Evolutionary conservation across 2,888 invertebrate genomes (phyloP), one percentile per base, ranked within the genome.

Genomic region (Acleris sparsana): DNA sequence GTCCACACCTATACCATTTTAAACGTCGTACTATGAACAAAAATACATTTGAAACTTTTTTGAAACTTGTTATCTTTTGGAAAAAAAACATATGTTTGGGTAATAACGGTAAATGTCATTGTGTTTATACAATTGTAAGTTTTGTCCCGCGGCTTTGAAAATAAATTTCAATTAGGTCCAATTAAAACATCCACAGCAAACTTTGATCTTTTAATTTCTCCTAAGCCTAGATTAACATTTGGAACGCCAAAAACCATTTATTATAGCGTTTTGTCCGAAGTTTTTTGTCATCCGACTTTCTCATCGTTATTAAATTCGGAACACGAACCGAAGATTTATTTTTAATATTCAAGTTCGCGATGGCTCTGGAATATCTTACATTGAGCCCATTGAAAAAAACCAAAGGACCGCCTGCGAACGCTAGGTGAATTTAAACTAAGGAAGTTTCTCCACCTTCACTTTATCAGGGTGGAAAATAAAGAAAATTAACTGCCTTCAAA

Each of bases 291-390:
- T 60, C 25, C 13, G 44, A 20, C 33, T 20, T 43, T 25, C 51
- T 33, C 29, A 16, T 55, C 64, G 55, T 61, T 56, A 60, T 60
- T 65, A 55, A 65, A 55, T 65, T 60, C 65, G 43, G 49, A 55
- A 49, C 43, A 53, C 64, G 60, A 44, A 25, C 55, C 29, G 46
- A 51, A 60, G 43, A 53, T 59, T 60, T 56, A 29, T 56, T 59
- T 60, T 65, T 61, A 65, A 61, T 61, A 56, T 65, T 65, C 60
- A 46, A 25, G 43, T 39, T 52, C 17, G 49, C 53, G 55, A 60
- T 17, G 64, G 43, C 64, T 56, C 55, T 65, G 65, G 49, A 55
- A 65, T 65, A 65, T 55, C 51, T 51, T 43, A 33, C 55, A 61
- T 65, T 65, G 51, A 65, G 55, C 44, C 33, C 49, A 61, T 65